These are phyloP conservation scores for Mastacembelus armatus DNA, from an alignment of 2,797 vertebrate genomes.

Conservation along the genomic window DNA sequence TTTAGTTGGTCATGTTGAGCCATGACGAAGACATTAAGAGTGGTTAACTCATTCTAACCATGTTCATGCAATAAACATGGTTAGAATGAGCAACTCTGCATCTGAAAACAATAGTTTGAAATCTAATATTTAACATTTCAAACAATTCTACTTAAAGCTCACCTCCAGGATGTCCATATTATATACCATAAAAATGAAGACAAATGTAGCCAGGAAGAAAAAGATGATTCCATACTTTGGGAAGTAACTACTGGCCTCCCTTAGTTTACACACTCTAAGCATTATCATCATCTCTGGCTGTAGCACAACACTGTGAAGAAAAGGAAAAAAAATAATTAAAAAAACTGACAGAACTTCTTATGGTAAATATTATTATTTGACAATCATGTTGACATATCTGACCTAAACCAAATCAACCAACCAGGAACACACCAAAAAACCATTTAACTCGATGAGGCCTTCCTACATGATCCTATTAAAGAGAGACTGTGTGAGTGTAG, in stretches of 20 bases:
- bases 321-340: not conserved
- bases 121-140: not conserved
- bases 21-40: too few relatives aligned
- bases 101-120: not conserved
- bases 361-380: too few relatives aligned
- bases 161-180: not conserved
- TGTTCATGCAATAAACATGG: too few relatives aligned
- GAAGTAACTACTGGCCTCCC: not conserved
- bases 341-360: not conserved
- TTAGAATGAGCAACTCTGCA: not conserved
- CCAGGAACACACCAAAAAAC: too few relatives aligned
- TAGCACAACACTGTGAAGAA: not conserved
- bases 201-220: not conserved
- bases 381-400: too few relatives aligned
- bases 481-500: too few relatives aligned
- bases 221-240: not conserved
- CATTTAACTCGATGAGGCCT: too few relatives aligned
- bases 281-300: not conserved
- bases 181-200: not conserved
- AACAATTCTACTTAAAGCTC: not conserved
- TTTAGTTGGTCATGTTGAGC: too few relatives aligned
- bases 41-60: too few relatives aligned
- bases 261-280: not conserved
- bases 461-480: too few relatives aligned
- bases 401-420: too few relatives aligned